Evolutionary conservation across 2,113 vertebrate species (phyloP), one percentile per base, ranked within the genome.

Genomic region (Otus sunia): DNA sequence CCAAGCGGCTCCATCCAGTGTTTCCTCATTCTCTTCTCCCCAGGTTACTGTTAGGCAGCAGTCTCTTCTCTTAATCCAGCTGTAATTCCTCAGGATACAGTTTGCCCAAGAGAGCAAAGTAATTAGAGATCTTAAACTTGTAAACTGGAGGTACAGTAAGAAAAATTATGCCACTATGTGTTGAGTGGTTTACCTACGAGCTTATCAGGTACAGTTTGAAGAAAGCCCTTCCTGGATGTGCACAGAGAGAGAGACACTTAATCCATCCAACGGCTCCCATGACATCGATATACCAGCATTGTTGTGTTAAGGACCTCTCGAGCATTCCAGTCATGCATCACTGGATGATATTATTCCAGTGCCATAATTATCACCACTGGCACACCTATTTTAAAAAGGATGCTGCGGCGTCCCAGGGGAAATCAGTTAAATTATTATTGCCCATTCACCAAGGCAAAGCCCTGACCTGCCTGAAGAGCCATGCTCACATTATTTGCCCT

Each of bases 121-220:
- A 32, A 68, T 91, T 91, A 75, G 60, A 34, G 76, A 83, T 37
- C 52, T 89, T 45, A 47, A 66, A 15, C 60, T 68, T 64, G 60
- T 68, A 77, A 82, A 45, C 50, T 75, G 67, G 34, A 67, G 80
- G 72, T 49, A 79, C 32, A 27, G 71, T 74, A 77, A 90, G 73
- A 72, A 83, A 91, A 94, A 60, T 23, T 9, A 94, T 69, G 72
- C 62, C 50, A 60, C 7, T 29, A 34, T 36, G 36, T 67, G 36
- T 71, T 58, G 73, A 86, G 55, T n/a, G 68, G 74, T 89, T 95
- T 75, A 84, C 60, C 84, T 94, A 43, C 22, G 56, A 84, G 81
- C 49, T 79, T 90, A 64, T 88, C 75, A 64, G 74, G 64, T 50
- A 71, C 55, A 58, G n/a, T 62, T 56, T 71, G 68, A 82, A 71